A percentile compares a stretch with the other conserved stretches of the same genome.
Conservation (phyloP, 1,140 invertebrate species). For the Drosophila azteca region DNA sequence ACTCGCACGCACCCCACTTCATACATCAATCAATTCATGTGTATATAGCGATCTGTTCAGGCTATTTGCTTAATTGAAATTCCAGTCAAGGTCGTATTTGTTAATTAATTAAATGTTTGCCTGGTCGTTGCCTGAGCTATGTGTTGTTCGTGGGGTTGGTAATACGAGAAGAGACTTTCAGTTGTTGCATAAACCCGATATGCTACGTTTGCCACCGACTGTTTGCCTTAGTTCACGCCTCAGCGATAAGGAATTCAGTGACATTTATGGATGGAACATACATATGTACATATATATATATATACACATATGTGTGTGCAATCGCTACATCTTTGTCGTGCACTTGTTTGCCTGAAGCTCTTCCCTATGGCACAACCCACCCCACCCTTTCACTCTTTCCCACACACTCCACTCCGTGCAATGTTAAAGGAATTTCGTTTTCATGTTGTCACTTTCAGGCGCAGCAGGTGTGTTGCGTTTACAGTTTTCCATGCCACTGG, state of each 20-base stretch:
- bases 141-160: constrained; percentile 15
- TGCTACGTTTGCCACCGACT: constrained; percentile 31
- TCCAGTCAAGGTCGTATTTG: constrained; percentile 50
- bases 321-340: not conserved
- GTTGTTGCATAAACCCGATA: constrained; percentile 60
- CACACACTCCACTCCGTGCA: not conserved
- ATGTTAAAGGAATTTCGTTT: constrained; percentile 43
- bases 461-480: constrained; percentile 64
- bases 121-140: not conserved
- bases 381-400: not conserved
- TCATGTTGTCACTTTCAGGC: constrained; percentile 56
- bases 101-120: constrained; percentile 59
- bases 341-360: constrained; percentile 7
- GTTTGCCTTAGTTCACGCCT: constrained; percentile 13
- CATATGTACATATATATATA: constrained; percentile 2
- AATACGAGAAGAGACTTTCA: constrained; percentile 21
- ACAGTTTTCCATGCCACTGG: constrained; percentile 59
- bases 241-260: constrained; percentile 31
- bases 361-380: not conserved
- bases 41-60: constrained; percentile 35
- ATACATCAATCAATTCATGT: not conserved
- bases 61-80: constrained; percentile 50
- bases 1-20: constrained; percentile 10
- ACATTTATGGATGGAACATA: constrained; percentile 27
- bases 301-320: not conserved